Evolutionary conservation across 2,888 invertebrate genomes (phyloP).

Genomic region (Amphiduros pacificus): DNA sequence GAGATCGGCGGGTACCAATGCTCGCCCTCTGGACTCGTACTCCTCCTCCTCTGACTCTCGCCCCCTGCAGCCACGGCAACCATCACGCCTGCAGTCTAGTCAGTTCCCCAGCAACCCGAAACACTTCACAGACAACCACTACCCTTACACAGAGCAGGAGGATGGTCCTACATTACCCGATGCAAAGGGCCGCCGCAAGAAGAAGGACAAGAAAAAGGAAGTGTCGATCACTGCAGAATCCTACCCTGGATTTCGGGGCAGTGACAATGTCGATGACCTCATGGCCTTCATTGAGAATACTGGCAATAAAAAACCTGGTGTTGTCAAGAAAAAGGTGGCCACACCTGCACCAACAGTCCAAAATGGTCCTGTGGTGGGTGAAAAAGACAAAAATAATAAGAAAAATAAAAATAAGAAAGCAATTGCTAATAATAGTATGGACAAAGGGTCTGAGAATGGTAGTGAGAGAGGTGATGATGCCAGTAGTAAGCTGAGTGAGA

Average conservation of each 20-base stretch:
- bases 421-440: neutral
- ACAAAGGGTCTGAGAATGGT: neutral
- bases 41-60: too few relatives aligned
- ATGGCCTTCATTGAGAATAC: slow-evolving; percentile 40
- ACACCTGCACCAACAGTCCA: too few relatives aligned
- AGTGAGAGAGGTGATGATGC: slow-evolving; percentile 12
- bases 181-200: slow-evolving; percentile 19
- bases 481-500: slow-evolving; percentile 10
- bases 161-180: too few relatives aligned
- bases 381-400: neutral
- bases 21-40: too few relatives aligned
- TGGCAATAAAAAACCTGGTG: too few relatives aligned
- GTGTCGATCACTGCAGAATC: slow-evolving; percentile 31
- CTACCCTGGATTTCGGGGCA: slow-evolving; percentile 39
- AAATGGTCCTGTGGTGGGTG: neutral
- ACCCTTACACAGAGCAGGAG: neutral
- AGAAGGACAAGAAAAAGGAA: slow-evolving; percentile 32
- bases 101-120: too few relatives aligned
- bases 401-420: slow-evolving; percentile 8
- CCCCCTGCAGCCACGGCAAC: too few relatives aligned
- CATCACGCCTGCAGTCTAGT: too few relatives aligned
- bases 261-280: slow-evolving; percentile 37
- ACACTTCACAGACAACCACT: too few relatives aligned
- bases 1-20: too few relatives aligned
- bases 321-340: too few relatives aligned